Conservation (phyloP, 2,113 vertebrate genomes). For the Spea bombifrons region DNA sequence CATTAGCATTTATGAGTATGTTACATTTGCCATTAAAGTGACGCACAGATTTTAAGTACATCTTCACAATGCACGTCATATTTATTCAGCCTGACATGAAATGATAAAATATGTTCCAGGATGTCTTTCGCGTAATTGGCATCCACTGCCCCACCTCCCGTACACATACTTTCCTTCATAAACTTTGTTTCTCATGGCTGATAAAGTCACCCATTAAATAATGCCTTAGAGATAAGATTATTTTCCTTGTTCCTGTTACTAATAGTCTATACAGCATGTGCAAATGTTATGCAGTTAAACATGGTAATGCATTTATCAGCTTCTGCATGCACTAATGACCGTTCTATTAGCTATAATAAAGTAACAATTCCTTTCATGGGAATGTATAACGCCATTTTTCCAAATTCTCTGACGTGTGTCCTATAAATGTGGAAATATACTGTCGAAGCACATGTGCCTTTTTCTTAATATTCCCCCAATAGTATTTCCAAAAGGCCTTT, state of each 20-base stretch:
- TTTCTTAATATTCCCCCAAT: no score
- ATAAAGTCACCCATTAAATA: slow-evolving; percentile 14
- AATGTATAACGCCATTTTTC: no score
- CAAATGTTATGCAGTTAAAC: slow-evolving; percentile 14
- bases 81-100: not conserved
- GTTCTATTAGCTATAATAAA: no score
- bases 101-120: slow-evolving; percentile 10
- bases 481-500: no score
- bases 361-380: no score
- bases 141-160: not conserved
- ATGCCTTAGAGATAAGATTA: not conserved
- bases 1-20: not conserved
- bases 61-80: not conserved
- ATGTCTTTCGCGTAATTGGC: slow-evolving; percentile 1
- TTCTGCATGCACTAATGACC: not conserved
- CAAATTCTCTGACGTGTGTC: no score
- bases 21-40: not conserved
- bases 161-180: not conserved
- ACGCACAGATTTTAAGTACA: not conserved
- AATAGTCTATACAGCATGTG: slow-evolving; percentile 7
- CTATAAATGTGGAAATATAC: no score
- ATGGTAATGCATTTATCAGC: slow-evolving; percentile 7
- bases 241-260: slow-evolving; percentile 17
- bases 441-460: no score
- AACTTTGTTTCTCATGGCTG: slow-evolving; percentile 15